A percentile compares a stretch with the other conserved stretches of the same genome.
phyloP scores from a whole-genome alignment of 2,888 invertebrate species.

The Litoditis marina region DNA sequence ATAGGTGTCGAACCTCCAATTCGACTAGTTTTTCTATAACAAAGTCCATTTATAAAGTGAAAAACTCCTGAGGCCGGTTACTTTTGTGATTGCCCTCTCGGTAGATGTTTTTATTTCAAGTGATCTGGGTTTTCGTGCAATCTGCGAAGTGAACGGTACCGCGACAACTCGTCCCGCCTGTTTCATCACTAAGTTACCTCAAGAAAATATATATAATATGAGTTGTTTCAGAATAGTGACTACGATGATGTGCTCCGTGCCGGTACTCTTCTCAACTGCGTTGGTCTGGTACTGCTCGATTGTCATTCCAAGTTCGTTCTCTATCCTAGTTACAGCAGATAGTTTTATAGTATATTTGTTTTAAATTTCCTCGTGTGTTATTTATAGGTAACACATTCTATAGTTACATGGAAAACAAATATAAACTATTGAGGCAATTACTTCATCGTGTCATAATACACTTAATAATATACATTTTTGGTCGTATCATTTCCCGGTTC shows the following conservation, averaged over 20 bases:
- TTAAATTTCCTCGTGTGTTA: not conserved
- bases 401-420: too few species aligned
- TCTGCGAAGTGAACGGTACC: too few species aligned
- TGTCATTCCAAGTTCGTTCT: constrained; percentile 39
- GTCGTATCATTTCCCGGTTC: not conserved
- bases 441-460: not conserved
- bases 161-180: too few species aligned
- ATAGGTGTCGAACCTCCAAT: too few species aligned
- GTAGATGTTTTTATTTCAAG: constrained; percentile 18
- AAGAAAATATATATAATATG: too few species aligned
- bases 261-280: constrained; percentile 31
- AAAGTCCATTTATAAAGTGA: not conserved
- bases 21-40: too few species aligned
- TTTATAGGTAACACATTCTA: too few species aligned
- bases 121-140: not conserved
- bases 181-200: too few species aligned
- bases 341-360: constrained; percentile 8
- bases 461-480: too few species aligned
- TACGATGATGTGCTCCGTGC: constrained; percentile 36
- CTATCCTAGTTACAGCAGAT: too few species aligned
- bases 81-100: constrained; percentile 24
- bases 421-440: not conserved
- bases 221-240: constrained; percentile 30
- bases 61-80: constrained; percentile 25
- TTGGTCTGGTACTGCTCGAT: constrained; percentile 38